These are phyloP conservation scores for Octomys mimax DNA, from an alignment of 2,797 vertebrate genomes.

Conservation along the genomic window DNA sequence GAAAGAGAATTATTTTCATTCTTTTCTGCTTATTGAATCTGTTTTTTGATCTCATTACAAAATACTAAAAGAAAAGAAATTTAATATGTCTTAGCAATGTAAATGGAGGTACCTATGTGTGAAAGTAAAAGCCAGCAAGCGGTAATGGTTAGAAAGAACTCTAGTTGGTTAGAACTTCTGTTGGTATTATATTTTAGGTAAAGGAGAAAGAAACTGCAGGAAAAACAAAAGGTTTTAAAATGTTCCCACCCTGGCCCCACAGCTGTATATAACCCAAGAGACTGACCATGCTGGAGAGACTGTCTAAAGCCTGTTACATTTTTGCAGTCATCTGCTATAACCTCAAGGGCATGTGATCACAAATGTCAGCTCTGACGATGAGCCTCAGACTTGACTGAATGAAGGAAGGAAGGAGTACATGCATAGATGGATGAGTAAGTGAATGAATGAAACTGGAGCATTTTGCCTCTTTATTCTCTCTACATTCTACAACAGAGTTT, in stretches of 20 bases:
- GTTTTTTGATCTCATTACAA: not conserved
- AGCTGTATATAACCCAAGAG: not conserved
- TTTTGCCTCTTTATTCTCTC: not conserved
- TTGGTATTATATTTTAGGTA: slow-evolving; percentile 49
- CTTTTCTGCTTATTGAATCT: slow-evolving; percentile 13
- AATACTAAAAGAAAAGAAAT: not conserved
- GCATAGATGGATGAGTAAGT: not conserved
- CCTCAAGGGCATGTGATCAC: not conserved
- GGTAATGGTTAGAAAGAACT: slow-evolving; percentile 28
- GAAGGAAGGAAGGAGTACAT: no score
- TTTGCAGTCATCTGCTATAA: not conserved
- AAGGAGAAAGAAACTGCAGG: slow-evolving; percentile 83
- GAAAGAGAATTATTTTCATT: slow-evolving; percentile 2
- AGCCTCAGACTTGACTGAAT: not conserved
- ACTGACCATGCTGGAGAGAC: not conserved
- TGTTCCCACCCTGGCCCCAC: not conserved
- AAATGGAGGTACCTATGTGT: not conserved
- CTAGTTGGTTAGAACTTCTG: slow-evolving; percentile 42
- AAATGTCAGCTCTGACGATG: not conserved
- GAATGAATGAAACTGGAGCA: not conserved
- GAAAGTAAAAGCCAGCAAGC: not conserved
- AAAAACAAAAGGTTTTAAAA: not conserved
- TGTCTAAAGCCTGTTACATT: not conserved
- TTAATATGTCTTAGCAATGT: not conserved
- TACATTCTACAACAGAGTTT: not conserved